Evolutionary conservation across 1,140 invertebrate genomes (phyloP).

Genomic region (Rhyacophila brunnea): DNA sequence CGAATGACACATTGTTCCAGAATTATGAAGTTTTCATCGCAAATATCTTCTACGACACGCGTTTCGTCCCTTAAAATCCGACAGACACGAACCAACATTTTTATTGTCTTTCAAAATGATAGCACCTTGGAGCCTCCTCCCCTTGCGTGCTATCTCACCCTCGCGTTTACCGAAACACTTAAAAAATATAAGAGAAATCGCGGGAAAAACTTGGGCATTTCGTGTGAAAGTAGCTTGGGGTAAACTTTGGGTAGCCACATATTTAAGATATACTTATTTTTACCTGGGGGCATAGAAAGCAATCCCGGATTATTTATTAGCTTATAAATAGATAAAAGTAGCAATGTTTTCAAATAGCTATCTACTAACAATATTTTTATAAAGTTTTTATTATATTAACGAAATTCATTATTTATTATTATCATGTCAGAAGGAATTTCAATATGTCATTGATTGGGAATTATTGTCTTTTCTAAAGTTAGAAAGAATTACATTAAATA

Average conservation of each 20-base stretch:
- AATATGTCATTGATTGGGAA: too few species aligned
- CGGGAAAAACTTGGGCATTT: too few species aligned
- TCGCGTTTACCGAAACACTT: slow-evolving; percentile 12
- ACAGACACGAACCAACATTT: slow-evolving; percentile 28
- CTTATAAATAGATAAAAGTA: too few species aligned
- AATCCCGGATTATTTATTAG: too few species aligned
- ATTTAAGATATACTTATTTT: slow-evolving; percentile 28
- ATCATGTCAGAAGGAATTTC: too few species aligned
- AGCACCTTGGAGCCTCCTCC: neutral
- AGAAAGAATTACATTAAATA: too few species aligned
- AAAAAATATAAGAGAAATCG: slow-evolving; percentile 4
- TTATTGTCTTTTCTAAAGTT: too few species aligned
- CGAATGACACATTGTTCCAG: slow-evolving; percentile 24
- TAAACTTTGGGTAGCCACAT: slow-evolving; percentile 32
- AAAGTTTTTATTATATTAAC: too few species aligned
- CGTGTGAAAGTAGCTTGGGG: slow-evolving; percentile 1
- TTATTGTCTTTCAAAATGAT: slow-evolving; percentile 12
- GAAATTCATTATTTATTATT: too few species aligned
- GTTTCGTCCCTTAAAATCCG: slow-evolving; percentile 12
- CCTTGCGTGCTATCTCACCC: neutral
- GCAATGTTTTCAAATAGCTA: too few species aligned
- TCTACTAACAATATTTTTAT: too few species aligned
- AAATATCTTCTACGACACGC: neutral
- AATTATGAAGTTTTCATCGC: slow-evolving; percentile 2
- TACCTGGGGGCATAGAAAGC: too few species aligned